A percentile compares a stretch with the other conserved stretches of the same genome.
Evolutionary conservation across 2,113 vertebrate genomes (phyloP).

Genomic region (Pimephales promelas): DNA sequence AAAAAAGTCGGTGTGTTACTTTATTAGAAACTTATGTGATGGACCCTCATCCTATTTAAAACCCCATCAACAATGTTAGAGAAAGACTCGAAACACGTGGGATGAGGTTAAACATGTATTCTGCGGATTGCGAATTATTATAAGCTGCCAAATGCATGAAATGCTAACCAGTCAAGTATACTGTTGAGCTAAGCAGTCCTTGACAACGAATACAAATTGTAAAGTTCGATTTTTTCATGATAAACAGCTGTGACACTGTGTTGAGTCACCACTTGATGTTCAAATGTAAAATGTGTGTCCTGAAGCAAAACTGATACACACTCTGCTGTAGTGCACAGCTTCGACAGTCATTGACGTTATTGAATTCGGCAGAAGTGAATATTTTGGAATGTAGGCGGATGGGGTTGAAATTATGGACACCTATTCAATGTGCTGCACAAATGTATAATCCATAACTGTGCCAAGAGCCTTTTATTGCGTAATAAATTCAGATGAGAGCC

Average conservation of each 20-base stretch:
- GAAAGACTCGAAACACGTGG: not conserved
- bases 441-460: slow-evolving; percentile 34
- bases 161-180: not conserved
- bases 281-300: not conserved
- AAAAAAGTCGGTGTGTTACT: too few species aligned
- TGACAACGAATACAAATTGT: not conserved
- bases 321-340: not conserved
- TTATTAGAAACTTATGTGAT: not conserved
- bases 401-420: slow-evolving; percentile 5
- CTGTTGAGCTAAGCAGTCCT: not conserved
- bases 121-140: not conserved
- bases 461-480: slow-evolving; percentile 19
- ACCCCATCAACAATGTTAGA: not conserved
- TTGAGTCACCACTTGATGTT: not conserved
- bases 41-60: not conserved
- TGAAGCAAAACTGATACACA: not conserved
- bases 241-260: not conserved
- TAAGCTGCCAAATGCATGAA: not conserved
- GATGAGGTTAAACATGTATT: not conserved
- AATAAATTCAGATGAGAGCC: slow-evolving; percentile 38
- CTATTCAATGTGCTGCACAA: not conserved
- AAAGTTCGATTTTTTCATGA: not conserved
- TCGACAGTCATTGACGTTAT: not conserved
- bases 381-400: not conserved
- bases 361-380: not conserved